Conservation (phyloP, 2,888 invertebrate genomes). For the Suillia variegata region DNA sequence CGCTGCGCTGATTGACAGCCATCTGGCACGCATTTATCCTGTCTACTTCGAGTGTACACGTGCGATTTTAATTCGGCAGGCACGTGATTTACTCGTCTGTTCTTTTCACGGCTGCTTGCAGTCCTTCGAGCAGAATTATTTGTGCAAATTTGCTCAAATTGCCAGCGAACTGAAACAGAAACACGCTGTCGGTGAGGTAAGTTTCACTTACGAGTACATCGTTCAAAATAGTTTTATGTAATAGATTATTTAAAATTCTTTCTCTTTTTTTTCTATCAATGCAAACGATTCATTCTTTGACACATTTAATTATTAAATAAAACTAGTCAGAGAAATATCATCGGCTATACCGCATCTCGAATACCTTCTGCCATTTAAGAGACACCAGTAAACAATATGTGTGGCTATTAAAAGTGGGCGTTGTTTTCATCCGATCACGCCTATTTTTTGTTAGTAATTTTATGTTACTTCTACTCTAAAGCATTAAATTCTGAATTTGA, state of each 20-base stretch:
- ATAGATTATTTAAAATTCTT: neutral
- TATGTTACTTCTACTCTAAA: too few relatives aligned
- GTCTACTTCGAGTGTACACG: constrained; percentile 65
- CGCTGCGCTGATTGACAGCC: constrained; percentile 65
- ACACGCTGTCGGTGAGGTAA: constrained; percentile 58
- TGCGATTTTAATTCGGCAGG: constrained; percentile 70
- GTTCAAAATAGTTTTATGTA: constrained; percentile 10
- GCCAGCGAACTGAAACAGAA: constrained; percentile 64
- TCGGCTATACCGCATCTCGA: too few relatives aligned
- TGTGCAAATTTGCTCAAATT: constrained; percentile 67
- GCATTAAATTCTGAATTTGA: too few relatives aligned
- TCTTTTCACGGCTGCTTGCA: constrained; percentile 69
- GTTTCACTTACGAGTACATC: too few relatives aligned
- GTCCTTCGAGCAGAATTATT: constrained; percentile 69
- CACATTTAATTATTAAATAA: too few relatives aligned
- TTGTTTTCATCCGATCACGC: too few relatives aligned
- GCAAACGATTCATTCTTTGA: neutral
- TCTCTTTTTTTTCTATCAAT: too few relatives aligned
- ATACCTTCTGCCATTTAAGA: too few relatives aligned
- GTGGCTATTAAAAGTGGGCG: too few relatives aligned
- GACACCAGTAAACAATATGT: too few relatives aligned
- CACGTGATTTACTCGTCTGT: constrained; percentile 71
- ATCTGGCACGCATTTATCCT: constrained; percentile 69
- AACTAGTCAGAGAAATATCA: too few relatives aligned
- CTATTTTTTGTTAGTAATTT: too few relatives aligned